Conservation (phyloP, 2,113 vertebrate species). For the Lasiurus borealis region DNA sequence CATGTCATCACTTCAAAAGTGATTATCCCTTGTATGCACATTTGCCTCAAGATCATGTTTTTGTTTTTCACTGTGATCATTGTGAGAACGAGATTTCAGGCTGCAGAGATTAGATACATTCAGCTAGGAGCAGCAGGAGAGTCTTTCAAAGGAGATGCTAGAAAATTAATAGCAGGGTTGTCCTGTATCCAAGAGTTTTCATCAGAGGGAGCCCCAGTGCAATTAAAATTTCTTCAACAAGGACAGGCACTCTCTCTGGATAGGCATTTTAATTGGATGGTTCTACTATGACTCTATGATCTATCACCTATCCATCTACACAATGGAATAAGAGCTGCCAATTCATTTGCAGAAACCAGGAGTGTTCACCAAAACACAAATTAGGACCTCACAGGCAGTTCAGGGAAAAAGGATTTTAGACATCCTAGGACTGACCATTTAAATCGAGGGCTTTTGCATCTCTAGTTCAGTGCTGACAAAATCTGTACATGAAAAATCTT, state of each 20-base stretch:
- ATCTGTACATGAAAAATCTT: slow-evolving; percentile 61
- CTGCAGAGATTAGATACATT: not conserved
- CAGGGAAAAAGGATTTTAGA: not conserved
- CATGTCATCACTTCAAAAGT: not conserved
- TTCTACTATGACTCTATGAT: slow-evolving; percentile 36
- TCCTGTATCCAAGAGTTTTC: not conserved
- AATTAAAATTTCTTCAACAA: slow-evolving; percentile 14
- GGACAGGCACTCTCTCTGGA: not conserved
- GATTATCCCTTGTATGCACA: not conserved
- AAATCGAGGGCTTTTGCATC: slow-evolving; percentile 66
- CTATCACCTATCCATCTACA: not conserved
- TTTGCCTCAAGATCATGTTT: not conserved
- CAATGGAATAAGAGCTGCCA: not conserved
- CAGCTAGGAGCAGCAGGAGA: not conserved
- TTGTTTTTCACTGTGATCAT: slow-evolving; percentile 13
- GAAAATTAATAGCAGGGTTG: slow-evolving; percentile 33
- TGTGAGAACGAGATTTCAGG: not conserved
- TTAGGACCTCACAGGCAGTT: slow-evolving; percentile 33
- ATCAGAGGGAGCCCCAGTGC: not conserved
- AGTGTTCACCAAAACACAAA: not conserved
- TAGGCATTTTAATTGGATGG: slow-evolving; percentile 53
- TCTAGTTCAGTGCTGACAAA: slow-evolving; percentile 58
- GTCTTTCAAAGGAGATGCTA: not conserved
- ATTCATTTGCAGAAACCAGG: slow-evolving; percentile 51
- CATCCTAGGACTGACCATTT: slow-evolving; percentile 9